A percentile compares a stretch with the other conserved stretches of the same genome.
These are phyloP conservation scores for Apoderus coryli DNA, from an alignment of 2,888 invertebrate species.

Conservation along the genomic window DNA sequence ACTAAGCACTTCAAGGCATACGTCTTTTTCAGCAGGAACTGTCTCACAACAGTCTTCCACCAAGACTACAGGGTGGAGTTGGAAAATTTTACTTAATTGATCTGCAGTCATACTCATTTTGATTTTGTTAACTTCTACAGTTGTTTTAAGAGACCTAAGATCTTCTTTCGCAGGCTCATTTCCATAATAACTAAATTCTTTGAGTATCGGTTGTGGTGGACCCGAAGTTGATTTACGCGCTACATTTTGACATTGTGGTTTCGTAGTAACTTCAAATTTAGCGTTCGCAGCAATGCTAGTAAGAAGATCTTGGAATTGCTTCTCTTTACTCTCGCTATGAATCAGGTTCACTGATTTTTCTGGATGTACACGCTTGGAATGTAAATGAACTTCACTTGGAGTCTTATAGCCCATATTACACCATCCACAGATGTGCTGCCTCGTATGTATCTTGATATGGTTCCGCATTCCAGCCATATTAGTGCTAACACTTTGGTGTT, in stretches of 20 bases:
- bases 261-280: background rate
- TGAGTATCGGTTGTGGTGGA: constrained; percentile 19
- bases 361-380: constrained; percentile 14
- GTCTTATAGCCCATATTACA: constrained; percentile 22
- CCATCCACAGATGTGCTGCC: constrained; percentile 33
- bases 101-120: constrained; percentile 35
- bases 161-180: constrained; percentile 29
- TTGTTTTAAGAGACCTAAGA: constrained; percentile 34
- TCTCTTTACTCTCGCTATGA: too few relatives aligned
- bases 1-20: too few relatives aligned
- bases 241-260: constrained; percentile 12
- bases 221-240: constrained; percentile 36
- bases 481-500: constrained; percentile 24
- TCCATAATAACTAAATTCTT: constrained; percentile 38
- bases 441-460: constrained; percentile 25
- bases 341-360: constrained; percentile 8
- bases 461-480: constrained; percentile 16
- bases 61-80: constrained; percentile 37
- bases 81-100: constrained; percentile 37
- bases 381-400: constrained; percentile 11
- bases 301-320: too few relatives aligned
- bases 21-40: too few relatives aligned
- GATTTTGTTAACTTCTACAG: constrained; percentile 39
- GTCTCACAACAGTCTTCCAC: constrained; percentile 29
- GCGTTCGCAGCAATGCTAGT: too few relatives aligned